Base-by-base conservation (phyloP, 2,888 invertebrate species). In the Microctonus aethiopoides region DNA sequence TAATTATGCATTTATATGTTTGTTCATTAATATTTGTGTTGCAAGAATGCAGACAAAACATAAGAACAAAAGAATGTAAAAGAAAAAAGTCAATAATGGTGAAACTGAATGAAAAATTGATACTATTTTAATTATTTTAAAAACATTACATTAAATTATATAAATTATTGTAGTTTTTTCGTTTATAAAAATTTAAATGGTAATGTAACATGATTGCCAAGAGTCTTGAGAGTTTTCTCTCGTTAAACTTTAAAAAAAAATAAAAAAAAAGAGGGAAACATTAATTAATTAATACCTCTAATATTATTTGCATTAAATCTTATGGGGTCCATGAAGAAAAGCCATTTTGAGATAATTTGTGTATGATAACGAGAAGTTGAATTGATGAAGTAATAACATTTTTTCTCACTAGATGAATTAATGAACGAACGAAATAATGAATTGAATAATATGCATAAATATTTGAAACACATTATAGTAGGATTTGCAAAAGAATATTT, bases 1-100 rank as follows among this genome's bases (percentile, higher is more conserved):
- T 78, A 66, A 16, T 16, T 20, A 80, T 77, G 82, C 81, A 82
- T 82, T 83, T 82, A 82, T 73, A 75, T 79, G 76, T 72, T 76
- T 77, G 75, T 71, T 64, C 75, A 74, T 46, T 46, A n/a, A 16
- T 46, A n/a, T 46, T n/a, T 46, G 16, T 46, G 4, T 46, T 46
- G n/a, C 1, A 6, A 16, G 41, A 16, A 46, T 46, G 1, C 3
- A 16, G 13, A 62, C 69, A 76, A 20, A 36, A 61, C 13, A 24
- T n/a, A 39, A 41, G 54, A 67, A 24, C 24, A 46, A 34, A 57
- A 16, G 16, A 57, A 29, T 61, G 16, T 16, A 32, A 61, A 41
- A 70, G 67, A 57, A 63, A 67, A 61, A 34, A 24, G 39, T n/a
- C 39, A n/a, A 13, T n/a, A 2, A n/a, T n/a, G 5, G 5, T n/a